Conservation (phyloP, 64 coral and sea anemone species). For the Trachythela sp. region DNA sequence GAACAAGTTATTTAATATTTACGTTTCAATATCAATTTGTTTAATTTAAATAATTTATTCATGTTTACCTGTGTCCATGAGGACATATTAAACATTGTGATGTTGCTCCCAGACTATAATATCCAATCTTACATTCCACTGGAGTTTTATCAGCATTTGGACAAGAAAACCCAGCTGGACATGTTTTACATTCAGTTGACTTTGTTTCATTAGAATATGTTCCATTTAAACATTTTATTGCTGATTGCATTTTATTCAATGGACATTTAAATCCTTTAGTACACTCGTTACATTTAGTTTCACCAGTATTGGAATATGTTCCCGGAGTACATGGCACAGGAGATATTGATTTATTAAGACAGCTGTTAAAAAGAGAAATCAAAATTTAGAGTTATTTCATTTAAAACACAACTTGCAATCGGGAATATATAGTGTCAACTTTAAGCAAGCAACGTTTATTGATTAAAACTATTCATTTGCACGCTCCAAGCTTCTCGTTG, state of each 20-base stretch:
- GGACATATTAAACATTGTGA: slow-evolving; percentile 3
- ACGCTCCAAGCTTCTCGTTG: no score
- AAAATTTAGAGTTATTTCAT: no score
- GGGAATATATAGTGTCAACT: no score
- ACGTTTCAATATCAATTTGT: no score
- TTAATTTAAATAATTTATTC: not conserved
- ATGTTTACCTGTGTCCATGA: not conserved
- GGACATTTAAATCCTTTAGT: not conserved
- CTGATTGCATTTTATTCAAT: not conserved
- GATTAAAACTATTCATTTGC: no score
- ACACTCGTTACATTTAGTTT: not conserved
- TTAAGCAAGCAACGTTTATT: no score
- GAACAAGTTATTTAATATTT: no score
- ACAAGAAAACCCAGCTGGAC: slow-evolving; percentile 18
- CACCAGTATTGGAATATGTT: not conserved
- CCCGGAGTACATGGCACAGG: not conserved
- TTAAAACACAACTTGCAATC: no score
- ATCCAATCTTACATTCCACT: not conserved
- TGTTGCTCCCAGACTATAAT: not conserved
- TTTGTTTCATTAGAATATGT: not conserved
- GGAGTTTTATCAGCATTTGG: not conserved
- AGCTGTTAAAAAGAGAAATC: no score
- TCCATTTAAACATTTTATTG: slow-evolving; percentile 14
- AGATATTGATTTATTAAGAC: not conserved
- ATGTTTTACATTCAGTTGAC: not conserved